Conservation (phyloP, 2,113 vertebrate species). For the Paramormyrops kingsleyae region DNA sequence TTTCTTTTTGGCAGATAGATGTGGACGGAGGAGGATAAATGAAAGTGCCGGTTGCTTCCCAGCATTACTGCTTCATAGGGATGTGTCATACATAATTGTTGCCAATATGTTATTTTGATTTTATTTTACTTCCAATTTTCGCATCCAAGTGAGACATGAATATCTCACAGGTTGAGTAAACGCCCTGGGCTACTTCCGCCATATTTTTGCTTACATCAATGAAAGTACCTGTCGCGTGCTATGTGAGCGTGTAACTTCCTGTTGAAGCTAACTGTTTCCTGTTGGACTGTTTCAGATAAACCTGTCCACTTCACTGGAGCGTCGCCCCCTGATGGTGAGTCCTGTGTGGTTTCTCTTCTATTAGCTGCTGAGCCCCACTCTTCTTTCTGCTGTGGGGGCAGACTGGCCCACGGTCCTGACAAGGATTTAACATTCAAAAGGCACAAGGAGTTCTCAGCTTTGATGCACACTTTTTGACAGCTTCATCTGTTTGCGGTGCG, state of each 20-base stretch:
- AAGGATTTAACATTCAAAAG: not conserved
- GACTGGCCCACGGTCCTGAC: not conserved
- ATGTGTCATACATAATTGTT: not conserved
- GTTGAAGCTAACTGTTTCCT: slow-evolving; percentile 38
- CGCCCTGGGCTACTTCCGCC: not conserved
- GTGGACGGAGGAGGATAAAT: not conserved
- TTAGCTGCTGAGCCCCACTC: not conserved
- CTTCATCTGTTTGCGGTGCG: slow-evolving; percentile 43
- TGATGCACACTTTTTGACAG: slow-evolving; percentile 56
- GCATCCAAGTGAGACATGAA: not conserved
- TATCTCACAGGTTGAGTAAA: not conserved
- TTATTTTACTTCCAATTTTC: not conserved
- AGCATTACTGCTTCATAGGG: not conserved
- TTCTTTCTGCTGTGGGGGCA: not conserved
- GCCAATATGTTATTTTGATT: not conserved
- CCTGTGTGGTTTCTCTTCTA: slow-evolving; percentile 20
- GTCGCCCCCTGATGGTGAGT: slow-evolving; percentile 85
- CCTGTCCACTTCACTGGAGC: slow-evolving; percentile 76
- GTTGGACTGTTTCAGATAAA: slow-evolving; percentile 72
- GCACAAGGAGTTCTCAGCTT: slow-evolving; percentile 33
- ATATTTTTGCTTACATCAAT: not conserved
- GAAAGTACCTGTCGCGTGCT: not conserved
- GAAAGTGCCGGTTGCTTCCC: not conserved
- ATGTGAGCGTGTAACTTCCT: not conserved
- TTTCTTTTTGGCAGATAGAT: not conserved